phyloP scores from a whole-genome alignment of 2,888 invertebrate species.

The Tribolium freemani region DNA sequence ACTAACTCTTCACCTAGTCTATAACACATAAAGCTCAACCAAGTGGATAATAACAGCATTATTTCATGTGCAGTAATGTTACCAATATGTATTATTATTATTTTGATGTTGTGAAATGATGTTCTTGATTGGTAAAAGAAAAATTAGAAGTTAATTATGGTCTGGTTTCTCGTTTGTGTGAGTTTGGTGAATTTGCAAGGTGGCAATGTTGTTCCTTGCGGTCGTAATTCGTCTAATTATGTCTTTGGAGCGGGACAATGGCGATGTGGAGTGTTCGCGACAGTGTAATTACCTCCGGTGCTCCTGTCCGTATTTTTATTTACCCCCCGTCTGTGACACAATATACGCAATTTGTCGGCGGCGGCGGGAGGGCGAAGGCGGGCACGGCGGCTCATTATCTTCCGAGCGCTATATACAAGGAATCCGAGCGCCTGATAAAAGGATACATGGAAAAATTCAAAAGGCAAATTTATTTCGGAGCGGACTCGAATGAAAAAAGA shows the following conservation, averaged over 20 bases:
- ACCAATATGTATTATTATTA: too few relatives aligned
- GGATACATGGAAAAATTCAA: constrained; percentile 65
- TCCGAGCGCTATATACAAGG: constrained; percentile 50
- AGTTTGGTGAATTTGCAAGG: neutral
- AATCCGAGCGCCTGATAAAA: constrained; percentile 58
- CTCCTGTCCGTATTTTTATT: constrained; percentile 64
- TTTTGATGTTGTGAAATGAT: too few relatives aligned
- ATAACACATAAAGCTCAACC: too few relatives aligned
- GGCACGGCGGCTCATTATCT: constrained; percentile 57
- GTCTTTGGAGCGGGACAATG: constrained; percentile 31
- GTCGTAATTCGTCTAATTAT: constrained; percentile 42
- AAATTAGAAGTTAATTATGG: too few relatives aligned
- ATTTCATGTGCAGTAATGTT: too few relatives aligned
- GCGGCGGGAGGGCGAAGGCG: constrained; percentile 38
- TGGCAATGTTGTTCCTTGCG: constrained; percentile 9
- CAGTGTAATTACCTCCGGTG: constrained; percentile 69
- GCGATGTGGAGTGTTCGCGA: constrained; percentile 68
- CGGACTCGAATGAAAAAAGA: constrained; percentile 58
- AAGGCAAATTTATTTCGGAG: constrained; percentile 63
- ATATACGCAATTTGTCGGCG: constrained; percentile 66
- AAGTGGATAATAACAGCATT: too few relatives aligned
- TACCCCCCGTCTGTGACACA: constrained; percentile 66
- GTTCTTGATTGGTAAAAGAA: too few relatives aligned
- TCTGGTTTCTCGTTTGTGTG: too few relatives aligned
- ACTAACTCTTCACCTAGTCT: too few relatives aligned